Conservation (phyloP, 2,797 vertebrate genomes). For the Champsocephalus gunnari region DNA sequence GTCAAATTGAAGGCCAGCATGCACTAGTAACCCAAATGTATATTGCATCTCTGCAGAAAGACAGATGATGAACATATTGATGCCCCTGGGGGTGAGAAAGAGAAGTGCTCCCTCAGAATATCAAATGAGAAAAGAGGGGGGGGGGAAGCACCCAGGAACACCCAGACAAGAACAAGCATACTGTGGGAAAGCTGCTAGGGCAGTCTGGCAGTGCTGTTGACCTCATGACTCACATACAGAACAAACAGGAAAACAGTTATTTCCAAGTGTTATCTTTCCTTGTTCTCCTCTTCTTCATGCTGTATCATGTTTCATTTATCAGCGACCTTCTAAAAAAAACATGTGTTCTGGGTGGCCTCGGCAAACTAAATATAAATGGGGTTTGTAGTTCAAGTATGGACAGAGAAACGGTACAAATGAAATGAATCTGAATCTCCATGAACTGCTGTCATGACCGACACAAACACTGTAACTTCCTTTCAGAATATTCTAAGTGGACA, state of each 20-base stretch:
- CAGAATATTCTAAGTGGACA: neutral
- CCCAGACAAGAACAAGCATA: neutral
- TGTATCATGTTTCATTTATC: slow-evolving; percentile 2
- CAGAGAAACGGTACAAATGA: neutral
- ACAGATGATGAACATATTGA: neutral
- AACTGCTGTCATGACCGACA: neutral
- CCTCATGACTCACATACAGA: neutral
- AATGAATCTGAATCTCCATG: neutral
- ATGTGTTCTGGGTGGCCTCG: neutral
- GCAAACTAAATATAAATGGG: neutral
- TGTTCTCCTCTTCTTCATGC: neutral
- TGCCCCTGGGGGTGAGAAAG: neutral
- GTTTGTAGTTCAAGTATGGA: neutral
- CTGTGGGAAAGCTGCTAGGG: neutral
- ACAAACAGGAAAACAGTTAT: neutral
- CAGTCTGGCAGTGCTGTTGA: neutral
- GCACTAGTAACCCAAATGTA: neutral
- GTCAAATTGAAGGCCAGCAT: neutral
- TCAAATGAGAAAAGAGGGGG: neutral
- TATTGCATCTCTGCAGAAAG: neutral
- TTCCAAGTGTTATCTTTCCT: slow-evolving; percentile 1
- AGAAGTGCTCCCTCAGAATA: neutral
- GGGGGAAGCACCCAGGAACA: neutral
- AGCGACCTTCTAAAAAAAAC: neutral
- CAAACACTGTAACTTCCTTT: neutral